These are phyloP conservation scores for Chaetophractus vellerosus DNA, from an alignment of 2,797 vertebrate species.

Conservation along the genomic window DNA sequence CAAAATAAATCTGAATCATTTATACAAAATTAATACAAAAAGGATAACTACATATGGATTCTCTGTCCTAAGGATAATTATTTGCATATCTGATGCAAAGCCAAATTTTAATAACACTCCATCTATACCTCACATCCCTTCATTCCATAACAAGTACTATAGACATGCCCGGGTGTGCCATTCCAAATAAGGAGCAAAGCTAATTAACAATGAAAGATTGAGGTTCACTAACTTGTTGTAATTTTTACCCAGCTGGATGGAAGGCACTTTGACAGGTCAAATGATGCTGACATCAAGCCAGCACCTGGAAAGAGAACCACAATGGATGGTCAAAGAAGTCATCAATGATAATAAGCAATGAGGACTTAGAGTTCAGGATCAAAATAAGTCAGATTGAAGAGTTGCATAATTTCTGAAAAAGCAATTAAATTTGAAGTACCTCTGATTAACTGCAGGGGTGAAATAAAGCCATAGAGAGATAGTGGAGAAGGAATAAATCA, in stretches of 20 bases:
- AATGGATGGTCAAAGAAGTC: slow-evolving; percentile 56
- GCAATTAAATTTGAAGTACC: slow-evolving; percentile 74
- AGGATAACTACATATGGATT: neutral
- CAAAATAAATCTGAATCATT: slow-evolving; percentile 56
- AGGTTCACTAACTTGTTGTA: slow-evolving; percentile 55
- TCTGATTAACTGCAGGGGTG: slow-evolving; percentile 81
- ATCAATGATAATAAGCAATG: slow-evolving; percentile 67
- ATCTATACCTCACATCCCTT: neutral
- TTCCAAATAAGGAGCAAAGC: neutral
- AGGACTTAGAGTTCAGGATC: slow-evolving; percentile 62
- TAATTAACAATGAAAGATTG: slow-evolving; percentile 71
- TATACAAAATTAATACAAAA: slow-evolving; percentile 26
- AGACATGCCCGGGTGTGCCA: slow-evolving; percentile 37
- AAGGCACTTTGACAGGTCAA: slow-evolving; percentile 58
- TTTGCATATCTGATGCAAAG: neutral
- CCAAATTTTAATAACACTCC: slow-evolving; percentile 14
- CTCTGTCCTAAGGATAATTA: neutral
- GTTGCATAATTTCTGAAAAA: slow-evolving; percentile 69
- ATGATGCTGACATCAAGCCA: neutral
- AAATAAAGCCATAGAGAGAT: slow-evolving; percentile 65
- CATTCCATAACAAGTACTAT: slow-evolving; percentile 67
- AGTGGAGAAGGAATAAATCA: slow-evolving; percentile 73
- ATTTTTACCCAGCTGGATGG: slow-evolving; percentile 65
- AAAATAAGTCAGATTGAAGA: slow-evolving; percentile 62
- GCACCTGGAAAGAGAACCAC: neutral